Conservation (phyloP, 1,140 invertebrate species). For the Matsumurasca onukii region DNA sequence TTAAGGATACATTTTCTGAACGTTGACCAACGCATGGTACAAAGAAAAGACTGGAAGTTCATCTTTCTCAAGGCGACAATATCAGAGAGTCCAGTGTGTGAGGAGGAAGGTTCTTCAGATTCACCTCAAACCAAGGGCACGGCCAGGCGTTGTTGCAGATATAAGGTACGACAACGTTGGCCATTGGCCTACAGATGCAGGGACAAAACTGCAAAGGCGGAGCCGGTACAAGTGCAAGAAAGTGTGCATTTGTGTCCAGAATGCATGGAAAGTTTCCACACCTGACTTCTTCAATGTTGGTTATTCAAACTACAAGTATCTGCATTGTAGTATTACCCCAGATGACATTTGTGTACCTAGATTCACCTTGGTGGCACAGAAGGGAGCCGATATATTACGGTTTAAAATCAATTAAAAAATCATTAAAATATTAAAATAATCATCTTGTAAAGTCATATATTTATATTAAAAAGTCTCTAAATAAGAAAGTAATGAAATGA, state of each 20-base stretch:
- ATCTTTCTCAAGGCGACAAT: not conserved
- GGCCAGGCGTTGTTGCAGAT: not conserved
- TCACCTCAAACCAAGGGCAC: not conserved
- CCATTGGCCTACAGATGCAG: not conserved
- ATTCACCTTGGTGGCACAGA: too few relatives aligned
- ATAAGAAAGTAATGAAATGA: too few relatives aligned
- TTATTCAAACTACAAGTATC: not conserved
- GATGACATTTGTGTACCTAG: not conserved
- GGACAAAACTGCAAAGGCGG: not conserved
- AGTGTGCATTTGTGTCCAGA: not conserved
- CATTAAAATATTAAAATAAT: too few relatives aligned
- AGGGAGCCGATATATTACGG: too few relatives aligned
- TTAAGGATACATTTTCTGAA: conserved; percentile 43
- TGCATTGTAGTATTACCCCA: not conserved
- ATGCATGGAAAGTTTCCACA: not conserved
- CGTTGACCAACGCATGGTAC: conserved; percentile 35
- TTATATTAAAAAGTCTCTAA: too few relatives aligned
- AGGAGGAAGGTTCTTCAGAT: not conserved
- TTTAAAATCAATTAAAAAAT: too few relatives aligned
- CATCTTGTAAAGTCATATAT: too few relatives aligned
- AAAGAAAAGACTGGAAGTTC: not conserved
- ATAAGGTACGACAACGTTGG: not conserved
- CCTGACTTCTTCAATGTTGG: not conserved
- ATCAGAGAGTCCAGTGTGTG: not conserved
- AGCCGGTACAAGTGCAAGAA: not conserved